Conservation (phyloP, 2,888 invertebrate genomes). For the Zele albiditarsus region DNA sequence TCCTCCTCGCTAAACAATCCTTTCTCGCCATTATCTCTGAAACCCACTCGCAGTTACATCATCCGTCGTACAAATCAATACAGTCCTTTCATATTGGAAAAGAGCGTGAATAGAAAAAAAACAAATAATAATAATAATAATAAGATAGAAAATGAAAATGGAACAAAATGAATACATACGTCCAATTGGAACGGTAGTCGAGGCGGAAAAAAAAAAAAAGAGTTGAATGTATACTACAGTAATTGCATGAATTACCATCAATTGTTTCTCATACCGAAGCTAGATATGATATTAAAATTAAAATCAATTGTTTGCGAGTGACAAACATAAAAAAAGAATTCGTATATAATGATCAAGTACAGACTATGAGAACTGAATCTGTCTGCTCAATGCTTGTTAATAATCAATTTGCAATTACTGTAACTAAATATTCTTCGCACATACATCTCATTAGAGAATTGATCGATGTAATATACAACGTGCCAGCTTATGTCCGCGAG, state of each 20-base stretch:
- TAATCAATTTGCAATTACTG: neutral
- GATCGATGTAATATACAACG: neutral
- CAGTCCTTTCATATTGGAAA: neutral
- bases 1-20: neutral
- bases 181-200: neutral
- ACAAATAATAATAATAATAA: neutral
- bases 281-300: neutral
- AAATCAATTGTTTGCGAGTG: neutral
- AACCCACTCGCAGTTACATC: constrained; percentile 22
- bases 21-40: neutral
- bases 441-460: neutral
- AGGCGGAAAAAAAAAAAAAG: neutral
- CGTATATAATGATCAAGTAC: neutral
- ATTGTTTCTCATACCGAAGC: neutral
- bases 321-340: neutral
- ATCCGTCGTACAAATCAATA: constrained; percentile 21
- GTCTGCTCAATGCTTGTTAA: neutral
- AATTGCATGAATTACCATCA: constrained; percentile 3
- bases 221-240: neutral
- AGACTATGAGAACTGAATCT: neutral
- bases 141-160: neutral
- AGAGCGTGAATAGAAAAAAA: neutral
- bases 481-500: constrained; percentile 54
- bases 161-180: neutral
- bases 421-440: neutral